Conservation (phyloP, 92 coral and sea anemone species). For the Porites lobata region DNA sequence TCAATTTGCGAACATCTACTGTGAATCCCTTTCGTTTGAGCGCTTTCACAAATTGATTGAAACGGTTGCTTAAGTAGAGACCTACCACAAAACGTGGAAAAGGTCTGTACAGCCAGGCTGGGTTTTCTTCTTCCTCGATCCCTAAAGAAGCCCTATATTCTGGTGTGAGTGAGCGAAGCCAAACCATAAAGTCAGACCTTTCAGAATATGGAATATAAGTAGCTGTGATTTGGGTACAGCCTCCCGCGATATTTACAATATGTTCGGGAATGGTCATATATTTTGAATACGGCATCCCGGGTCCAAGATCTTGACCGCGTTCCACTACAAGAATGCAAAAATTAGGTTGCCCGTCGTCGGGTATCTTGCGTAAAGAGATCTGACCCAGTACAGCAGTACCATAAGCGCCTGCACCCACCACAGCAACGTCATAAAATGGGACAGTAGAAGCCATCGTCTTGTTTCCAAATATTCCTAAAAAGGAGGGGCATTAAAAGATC, state of each 20-base stretch:
- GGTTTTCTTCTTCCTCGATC: slow-evolving; percentile 31
- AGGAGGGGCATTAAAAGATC: no score
- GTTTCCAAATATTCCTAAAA: background rate
- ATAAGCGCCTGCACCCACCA: slow-evolving; percentile 67
- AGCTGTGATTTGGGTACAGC: slow-evolving; percentile 50
- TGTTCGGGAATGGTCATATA: slow-evolving; percentile 51
- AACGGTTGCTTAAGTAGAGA: slow-evolving; percentile 58
- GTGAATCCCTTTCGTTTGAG: slow-evolving; percentile 42
- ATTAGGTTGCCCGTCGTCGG: background rate
- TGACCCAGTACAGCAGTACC: slow-evolving; percentile 51
- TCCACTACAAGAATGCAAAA: slow-evolving; percentile 35
- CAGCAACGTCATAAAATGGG: slow-evolving; percentile 34
- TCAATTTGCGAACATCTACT: slow-evolving; percentile 26
- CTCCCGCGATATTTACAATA: slow-evolving; percentile 52
- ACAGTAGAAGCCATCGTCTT: slow-evolving; percentile 2
- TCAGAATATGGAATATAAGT: slow-evolving; percentile 49
- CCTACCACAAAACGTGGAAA: slow-evolving; percentile 62
- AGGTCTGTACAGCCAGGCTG: slow-evolving; percentile 45
- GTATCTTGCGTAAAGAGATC: slow-evolving; percentile 19
- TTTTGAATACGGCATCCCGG: slow-evolving; percentile 50
- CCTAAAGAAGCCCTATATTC: slow-evolving; percentile 30
- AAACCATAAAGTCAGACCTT: slow-evolving; percentile 41
- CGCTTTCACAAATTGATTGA: slow-evolving; percentile 41
- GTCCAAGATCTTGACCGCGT: slow-evolving; percentile 24
- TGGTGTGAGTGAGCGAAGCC: slow-evolving; percentile 50